Evolutionary conservation across 2,797 vertebrate genomes (phyloP).

Genomic region (Chrosomus eos): DNA sequence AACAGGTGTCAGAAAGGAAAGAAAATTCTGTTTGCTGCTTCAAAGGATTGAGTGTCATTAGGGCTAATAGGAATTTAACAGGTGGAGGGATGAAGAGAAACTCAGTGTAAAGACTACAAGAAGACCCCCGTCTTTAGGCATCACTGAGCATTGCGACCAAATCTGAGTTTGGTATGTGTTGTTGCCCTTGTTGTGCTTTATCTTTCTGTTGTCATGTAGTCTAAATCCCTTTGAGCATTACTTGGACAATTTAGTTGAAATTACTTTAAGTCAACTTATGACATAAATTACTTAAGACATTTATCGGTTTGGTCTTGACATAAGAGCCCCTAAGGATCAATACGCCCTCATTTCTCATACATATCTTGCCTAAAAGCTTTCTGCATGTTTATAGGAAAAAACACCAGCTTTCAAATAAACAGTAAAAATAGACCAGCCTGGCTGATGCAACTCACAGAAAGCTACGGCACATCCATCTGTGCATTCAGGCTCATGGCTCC

Average conservation of each 20-base stretch:
- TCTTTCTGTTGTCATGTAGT: neutral
- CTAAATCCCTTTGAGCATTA: neutral
- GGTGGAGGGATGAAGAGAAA: neutral
- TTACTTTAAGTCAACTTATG: neutral
- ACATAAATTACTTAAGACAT: neutral
- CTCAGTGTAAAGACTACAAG: neutral
- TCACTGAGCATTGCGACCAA: neutral
- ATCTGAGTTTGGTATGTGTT: neutral
- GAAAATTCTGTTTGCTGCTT: neutral
- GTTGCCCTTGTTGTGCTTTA: neutral
- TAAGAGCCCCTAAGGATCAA: neutral
- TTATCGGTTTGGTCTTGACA: neutral
- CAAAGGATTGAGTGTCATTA: conserved; percentile 19
- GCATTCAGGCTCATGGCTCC: conserved; percentile 64
- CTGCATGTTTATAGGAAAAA: conserved; percentile 4
- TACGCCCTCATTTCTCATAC: neutral
- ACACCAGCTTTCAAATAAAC: conserved; percentile 58
- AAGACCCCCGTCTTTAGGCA: neutral
- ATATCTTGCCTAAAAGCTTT: conserved; percentile 22
- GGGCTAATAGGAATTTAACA: conserved; percentile 6
- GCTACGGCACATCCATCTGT: conserved; percentile 72
- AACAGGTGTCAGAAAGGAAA: conserved; percentile 6
- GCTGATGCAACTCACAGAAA: conserved; percentile 80
- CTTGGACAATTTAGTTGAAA: neutral
- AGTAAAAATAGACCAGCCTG: conserved; percentile 62